Percentiles rank a stretch among this genome's conserved stretches.
Evolutionary conservation across 2,797 vertebrate genomes (phyloP).

Genomic region (Rhabdomys pumilio): DNA sequence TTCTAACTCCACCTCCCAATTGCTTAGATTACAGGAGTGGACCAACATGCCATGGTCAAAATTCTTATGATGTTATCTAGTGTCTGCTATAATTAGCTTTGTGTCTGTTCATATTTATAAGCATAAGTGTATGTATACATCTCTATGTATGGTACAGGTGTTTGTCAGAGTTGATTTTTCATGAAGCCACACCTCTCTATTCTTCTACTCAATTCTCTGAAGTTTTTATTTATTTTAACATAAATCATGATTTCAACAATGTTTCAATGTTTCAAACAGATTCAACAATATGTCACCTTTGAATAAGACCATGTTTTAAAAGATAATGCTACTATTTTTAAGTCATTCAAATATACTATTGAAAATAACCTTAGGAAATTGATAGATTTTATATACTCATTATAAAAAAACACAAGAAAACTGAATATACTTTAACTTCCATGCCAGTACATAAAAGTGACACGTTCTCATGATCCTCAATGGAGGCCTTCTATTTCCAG

Average conservation of each 20-base stretch:
- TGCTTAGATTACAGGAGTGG: neutral
- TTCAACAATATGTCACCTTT: neutral
- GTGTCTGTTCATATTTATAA: neutral
- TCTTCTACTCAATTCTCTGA: neutral
- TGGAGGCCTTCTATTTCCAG: neutral
- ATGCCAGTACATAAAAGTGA: neutral
- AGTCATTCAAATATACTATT: neutral
- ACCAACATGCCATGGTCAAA: neutral
- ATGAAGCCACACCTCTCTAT: neutral
- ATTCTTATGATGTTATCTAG: neutral
- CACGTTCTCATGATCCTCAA: neutral
- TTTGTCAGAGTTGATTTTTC: neutral
- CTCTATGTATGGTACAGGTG: neutral
- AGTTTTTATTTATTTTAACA: conserved; percentile 45
- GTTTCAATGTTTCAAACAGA: conserved; percentile 10
- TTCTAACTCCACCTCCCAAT: neutral
- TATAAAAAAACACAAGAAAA: conserved; percentile 13
- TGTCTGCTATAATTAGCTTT: neutral
- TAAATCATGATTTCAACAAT: conserved; percentile 4
- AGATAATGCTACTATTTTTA: neutral
- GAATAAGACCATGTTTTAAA: neutral
- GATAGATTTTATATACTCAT: neutral
- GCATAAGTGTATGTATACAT: neutral
- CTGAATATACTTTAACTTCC: neutral
- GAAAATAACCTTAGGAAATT: neutral